phyloP scores from a whole-genome alignment of 1,140 invertebrate genomes.

The Diorhabda elongata region DNA sequence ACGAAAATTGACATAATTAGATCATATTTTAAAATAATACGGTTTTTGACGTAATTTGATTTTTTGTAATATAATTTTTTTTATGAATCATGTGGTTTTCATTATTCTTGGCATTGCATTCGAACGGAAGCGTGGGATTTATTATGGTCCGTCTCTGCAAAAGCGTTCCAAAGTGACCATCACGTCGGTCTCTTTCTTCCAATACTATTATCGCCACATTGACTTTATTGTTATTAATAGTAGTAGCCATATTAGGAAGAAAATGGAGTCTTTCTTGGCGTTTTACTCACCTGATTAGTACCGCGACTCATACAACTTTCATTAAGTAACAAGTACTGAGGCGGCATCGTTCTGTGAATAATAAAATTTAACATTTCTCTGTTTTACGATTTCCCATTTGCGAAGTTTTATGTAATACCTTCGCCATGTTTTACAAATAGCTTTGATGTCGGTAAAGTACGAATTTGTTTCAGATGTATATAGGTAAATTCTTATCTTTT shows the following conservation, averaged over 20 bases:
- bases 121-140: too few relatives aligned
- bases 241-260: conserved; percentile 43
- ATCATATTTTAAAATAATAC: not conserved
- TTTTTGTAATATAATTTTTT: not conserved
- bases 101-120: too few relatives aligned
- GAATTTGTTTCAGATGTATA: conserved; percentile 34
- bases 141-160: not conserved
- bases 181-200: conserved; percentile 37
- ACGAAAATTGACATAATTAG: not conserved
- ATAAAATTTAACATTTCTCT: conserved; percentile 40
- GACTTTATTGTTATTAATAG: conserved; percentile 50
- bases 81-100: not conserved
- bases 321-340: conserved; percentile 25
- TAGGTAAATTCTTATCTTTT: too few relatives aligned
- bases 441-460: conserved; percentile 36
- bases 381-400: conserved; percentile 34
- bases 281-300: conserved; percentile 45
- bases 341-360: conserved; percentile 35
- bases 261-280: conserved; percentile 39
- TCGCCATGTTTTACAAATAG: conserved; percentile 31
- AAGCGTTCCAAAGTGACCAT: conserved; percentile 14
- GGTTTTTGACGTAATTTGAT: not conserved
- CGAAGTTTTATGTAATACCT: conserved; percentile 32
- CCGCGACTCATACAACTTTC: conserved; percentile 35
- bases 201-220: conserved; percentile 48